These are phyloP conservation scores for Kryptolebias marmoratus DNA, from an alignment of 2,113 vertebrate genomes.

Conservation along the genomic window DNA sequence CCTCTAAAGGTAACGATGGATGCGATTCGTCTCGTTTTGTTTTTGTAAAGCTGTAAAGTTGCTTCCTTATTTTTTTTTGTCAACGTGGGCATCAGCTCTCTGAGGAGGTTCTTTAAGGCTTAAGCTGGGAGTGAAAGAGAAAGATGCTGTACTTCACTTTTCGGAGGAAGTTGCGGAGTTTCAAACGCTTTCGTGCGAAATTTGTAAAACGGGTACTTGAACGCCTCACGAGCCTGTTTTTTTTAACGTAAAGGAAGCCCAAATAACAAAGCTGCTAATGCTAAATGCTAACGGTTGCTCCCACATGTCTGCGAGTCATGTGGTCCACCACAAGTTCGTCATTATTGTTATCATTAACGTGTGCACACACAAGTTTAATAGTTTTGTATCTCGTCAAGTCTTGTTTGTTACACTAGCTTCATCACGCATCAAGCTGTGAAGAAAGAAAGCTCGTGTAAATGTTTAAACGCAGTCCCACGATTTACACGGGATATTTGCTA, in stretches of 20 bases:
- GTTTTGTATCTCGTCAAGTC: not conserved
- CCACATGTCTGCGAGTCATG: slow-evolving; percentile 57
- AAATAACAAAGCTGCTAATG: slow-evolving; percentile 36
- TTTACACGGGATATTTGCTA: not conserved
- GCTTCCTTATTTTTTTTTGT: slow-evolving; percentile 17
- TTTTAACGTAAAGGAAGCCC: not conserved
- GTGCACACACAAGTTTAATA: not conserved
- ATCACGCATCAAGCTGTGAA: not conserved
- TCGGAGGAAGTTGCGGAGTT: not conserved
- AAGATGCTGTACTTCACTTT: not conserved
- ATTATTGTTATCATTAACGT: not conserved
- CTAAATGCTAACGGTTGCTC: slow-evolving; percentile 65
- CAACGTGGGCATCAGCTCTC: slow-evolving; percentile 66
- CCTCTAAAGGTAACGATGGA: not conserved
- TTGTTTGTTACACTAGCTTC: not conserved
- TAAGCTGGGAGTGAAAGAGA: not conserved
- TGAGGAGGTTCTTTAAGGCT: slow-evolving; percentile 30
- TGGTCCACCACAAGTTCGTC: not conserved
- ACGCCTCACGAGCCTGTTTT: not conserved
- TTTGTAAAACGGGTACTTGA: accelerated
- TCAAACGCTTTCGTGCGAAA: not conserved
- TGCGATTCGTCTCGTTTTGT: not conserved
- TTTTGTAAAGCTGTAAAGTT: slow-evolving; percentile 46
- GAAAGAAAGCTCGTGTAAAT: too few relatives aligned
- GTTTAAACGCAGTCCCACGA: not conserved